Conservation (phyloP, 1,140 invertebrate species). For the Apis dorsata region DNA sequence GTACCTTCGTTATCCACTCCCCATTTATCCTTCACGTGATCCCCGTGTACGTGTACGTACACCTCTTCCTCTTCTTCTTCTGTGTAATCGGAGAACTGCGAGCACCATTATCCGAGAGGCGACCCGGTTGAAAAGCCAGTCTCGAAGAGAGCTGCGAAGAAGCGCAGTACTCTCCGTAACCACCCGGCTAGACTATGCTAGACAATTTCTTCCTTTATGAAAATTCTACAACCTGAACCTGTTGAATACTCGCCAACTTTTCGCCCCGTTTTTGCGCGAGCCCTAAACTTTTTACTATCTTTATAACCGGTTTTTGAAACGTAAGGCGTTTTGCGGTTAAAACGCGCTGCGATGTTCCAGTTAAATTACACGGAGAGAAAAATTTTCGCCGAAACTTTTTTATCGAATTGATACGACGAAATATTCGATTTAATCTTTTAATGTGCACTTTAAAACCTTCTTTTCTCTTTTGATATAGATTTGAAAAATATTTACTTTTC, state of each 20-base stretch:
- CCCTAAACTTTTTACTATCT: slow-evolving; percentile 2
- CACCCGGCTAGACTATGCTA: slow-evolving; percentile 32
- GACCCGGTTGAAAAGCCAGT: slow-evolving; percentile 58
- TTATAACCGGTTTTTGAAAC: too few species aligned
- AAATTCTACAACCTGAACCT: slow-evolving; percentile 55
- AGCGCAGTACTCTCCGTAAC: not conserved
- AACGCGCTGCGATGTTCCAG: not conserved
- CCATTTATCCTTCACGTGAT: slow-evolving; percentile 72
- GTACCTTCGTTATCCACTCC: slow-evolving; percentile 76
- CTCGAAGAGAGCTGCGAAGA: slow-evolving; percentile 42
- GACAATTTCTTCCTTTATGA: slow-evolving; percentile 54
- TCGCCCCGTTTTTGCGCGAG: not conserved
- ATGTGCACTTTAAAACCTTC: too few species aligned
- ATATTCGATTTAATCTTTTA: too few species aligned
- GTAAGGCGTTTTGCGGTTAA: not conserved
- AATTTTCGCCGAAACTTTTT: too few species aligned
- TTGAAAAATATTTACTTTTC: too few species aligned
- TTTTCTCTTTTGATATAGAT: too few species aligned
- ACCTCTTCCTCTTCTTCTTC: slow-evolving; percentile 51
- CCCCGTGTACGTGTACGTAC: slow-evolving; percentile 55
- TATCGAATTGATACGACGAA: too few species aligned
- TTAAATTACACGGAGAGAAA: too few species aligned
- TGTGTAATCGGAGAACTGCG: slow-evolving; percentile 71
- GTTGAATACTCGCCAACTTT: slow-evolving; percentile 50
- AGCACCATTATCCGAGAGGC: slow-evolving; percentile 64